Conservation (phyloP, 2,888 invertebrate genomes). For the Himalopsyche tibetana region DNA sequence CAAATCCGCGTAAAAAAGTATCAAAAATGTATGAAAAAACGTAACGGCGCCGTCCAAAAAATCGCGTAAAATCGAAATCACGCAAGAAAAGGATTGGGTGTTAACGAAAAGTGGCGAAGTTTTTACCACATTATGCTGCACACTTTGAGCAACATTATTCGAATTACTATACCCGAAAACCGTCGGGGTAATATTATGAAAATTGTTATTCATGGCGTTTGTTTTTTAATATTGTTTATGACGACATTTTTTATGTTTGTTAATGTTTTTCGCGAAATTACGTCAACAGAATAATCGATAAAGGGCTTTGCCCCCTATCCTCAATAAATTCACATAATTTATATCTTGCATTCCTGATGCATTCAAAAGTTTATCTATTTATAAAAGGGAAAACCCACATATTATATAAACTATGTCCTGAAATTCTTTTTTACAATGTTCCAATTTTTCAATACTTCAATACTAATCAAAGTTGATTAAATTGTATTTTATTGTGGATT, state of each 20-base stretch:
- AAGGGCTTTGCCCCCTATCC: not conserved
- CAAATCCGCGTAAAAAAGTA: no score
- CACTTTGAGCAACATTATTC: not conserved
- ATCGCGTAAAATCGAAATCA: no score
- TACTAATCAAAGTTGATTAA: no score
- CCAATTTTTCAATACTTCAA: no score
- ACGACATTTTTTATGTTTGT: constrained; percentile 30
- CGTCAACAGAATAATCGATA: constrained; percentile 53
- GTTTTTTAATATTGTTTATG: constrained; percentile 54
- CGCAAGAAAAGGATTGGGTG: no score
- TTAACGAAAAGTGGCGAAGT: no score
- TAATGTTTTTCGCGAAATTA: constrained; percentile 47
- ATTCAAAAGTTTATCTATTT: not conserved
- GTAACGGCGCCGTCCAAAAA: no score
- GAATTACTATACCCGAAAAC: not conserved
- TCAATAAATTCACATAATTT: not conserved
- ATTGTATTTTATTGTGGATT: no score
- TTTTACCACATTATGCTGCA: not conserved
- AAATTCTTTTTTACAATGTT: no score
- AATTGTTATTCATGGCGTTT: constrained; percentile 29
- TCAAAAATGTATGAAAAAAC: no score
- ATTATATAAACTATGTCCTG: no score
- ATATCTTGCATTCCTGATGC: not conserved
- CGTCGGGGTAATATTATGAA: constrained; percentile 5
- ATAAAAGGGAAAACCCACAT: no score